Conservation (phyloP, 2,113 vertebrate species). For the Macheiramphus alcinus region DNA sequence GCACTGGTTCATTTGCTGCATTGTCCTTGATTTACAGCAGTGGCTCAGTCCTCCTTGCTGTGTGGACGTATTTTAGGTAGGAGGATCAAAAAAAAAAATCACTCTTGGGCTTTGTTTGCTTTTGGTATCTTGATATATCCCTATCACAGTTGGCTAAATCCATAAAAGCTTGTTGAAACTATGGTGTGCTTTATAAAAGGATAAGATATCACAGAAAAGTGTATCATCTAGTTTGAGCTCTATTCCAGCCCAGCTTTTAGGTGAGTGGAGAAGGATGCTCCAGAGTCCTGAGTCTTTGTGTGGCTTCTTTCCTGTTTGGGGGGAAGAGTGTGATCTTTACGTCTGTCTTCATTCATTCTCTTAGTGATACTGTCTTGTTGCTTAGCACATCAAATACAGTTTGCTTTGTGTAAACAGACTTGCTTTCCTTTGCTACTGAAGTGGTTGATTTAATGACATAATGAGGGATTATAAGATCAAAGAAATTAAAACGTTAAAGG, state of each 20-base stretch:
- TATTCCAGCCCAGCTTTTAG: not conserved
- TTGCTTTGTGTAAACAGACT: not conserved
- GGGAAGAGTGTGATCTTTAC: not conserved
- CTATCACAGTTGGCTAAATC: not conserved
- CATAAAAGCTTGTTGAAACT: not conserved
- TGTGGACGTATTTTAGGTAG: not conserved
- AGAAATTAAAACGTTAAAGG: not conserved
- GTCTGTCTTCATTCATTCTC: not conserved
- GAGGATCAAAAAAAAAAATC: not conserved
- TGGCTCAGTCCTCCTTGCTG: not conserved
- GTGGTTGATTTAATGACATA: not conserved
- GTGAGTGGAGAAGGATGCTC: not conserved
- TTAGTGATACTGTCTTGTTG: not conserved
- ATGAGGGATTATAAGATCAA: slow-evolving; percentile 1
- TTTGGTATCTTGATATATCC: not conserved
- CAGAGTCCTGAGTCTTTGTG: not conserved
- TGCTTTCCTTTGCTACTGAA: not conserved
- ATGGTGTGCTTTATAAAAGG: not conserved
- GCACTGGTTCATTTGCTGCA: not conserved
- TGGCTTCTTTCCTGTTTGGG: not conserved
- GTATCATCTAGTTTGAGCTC: not conserved
- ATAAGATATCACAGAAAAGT: not conserved
- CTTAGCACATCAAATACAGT: not conserved
- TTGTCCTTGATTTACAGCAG: not conserved
- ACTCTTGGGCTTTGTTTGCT: not conserved